Percentiles rank a stretch among this genome's conserved stretches.
phyloP scores from a whole-genome alignment of 37 sponge, comb jelly and placozoan species.

The Petrosia ficiformis region DNA sequence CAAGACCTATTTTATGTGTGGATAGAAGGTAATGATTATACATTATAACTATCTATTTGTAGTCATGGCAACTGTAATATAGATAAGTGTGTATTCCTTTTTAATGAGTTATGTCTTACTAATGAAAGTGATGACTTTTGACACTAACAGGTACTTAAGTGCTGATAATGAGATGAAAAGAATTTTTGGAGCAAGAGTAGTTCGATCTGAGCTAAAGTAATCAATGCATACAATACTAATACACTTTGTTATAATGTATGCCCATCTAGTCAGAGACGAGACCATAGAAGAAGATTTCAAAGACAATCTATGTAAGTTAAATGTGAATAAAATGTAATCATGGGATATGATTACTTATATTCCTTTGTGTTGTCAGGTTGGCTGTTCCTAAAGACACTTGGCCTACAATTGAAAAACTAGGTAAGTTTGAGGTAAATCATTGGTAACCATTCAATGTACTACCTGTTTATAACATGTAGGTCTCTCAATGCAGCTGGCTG shows the following conservation, averaged over 20 bases:
- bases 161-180: constrained; percentile 88
- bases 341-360: too few species aligned
- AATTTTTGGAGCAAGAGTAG: constrained; percentile 91
- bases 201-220: constrained; percentile 44
- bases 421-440: constrained; percentile 23
- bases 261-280: constrained; percentile 22
- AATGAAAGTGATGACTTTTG: neutral
- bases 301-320: constrained; percentile 56
- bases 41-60: neutral
- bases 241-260: too few species aligned
- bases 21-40: constrained; percentile 56
- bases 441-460: neutral
- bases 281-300: constrained; percentile 28
- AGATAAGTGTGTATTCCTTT: too few species aligned
- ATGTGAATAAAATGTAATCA: neutral
- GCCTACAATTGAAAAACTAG: constrained; percentile 77
- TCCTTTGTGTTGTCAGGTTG: too few species aligned
- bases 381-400: constrained; percentile 72
- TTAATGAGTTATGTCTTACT: too few species aligned
- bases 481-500: constrained; percentile 66
- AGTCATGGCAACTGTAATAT: too few species aligned
- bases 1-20: constrained; percentile 37
- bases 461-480: too few species aligned
- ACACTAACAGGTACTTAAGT: constrained; percentile 52
- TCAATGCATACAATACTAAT: too few species aligned